Evolutionary conservation across 2,888 invertebrate species (phyloP), one percentile per base, ranked within the genome.

Genomic region (Pollenia angustigena): DNA sequence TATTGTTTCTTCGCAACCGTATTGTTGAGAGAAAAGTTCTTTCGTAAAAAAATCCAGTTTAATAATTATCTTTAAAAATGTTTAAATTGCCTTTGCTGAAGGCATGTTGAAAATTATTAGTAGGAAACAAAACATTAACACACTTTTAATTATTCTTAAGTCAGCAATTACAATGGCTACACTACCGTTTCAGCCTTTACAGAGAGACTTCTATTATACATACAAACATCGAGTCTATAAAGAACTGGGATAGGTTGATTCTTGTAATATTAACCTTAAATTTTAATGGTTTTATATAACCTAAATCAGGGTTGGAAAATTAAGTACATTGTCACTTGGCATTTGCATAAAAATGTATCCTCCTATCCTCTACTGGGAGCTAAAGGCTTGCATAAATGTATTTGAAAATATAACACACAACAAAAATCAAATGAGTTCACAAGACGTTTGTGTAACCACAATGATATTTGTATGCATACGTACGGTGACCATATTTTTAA

Each of bases 141-240:
- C 90, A 90, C 90, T 91, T 92, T 91, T 92, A 92, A 92, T 92
- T 92, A 92, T 89, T 89, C 85, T 89, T 86, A 85, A 85, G 88
- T 86, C 87, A 89, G 88, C 86, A 89, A 85, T 85, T 81, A 84
- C 86, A 76, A 81, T 72, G 66, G 76, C 60, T 76, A 68, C 44
- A 46, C 78, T 71, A 56, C 60, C 60, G 69, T 44, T 16, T 11
- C 9, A 69, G 56, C 18, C 44, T 76, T 81, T 16, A 18, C 81
- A 68, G 18, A 75, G 16, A 82, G 40, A 32, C 32, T 32, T 32
- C 2, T 32, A 32, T 48, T 14, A 44, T 44, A 18, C 16, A 50
- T 58, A 11, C 54, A 44, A 42, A 68, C 68, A 68, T 50, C 58
- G 16, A 46, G 52, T 18, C 44, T 50, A 75, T 18, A 18, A 60